phyloP scores from a whole-genome alignment of 2,888 invertebrate species.

The Lasioglossum calceatum region DNA sequence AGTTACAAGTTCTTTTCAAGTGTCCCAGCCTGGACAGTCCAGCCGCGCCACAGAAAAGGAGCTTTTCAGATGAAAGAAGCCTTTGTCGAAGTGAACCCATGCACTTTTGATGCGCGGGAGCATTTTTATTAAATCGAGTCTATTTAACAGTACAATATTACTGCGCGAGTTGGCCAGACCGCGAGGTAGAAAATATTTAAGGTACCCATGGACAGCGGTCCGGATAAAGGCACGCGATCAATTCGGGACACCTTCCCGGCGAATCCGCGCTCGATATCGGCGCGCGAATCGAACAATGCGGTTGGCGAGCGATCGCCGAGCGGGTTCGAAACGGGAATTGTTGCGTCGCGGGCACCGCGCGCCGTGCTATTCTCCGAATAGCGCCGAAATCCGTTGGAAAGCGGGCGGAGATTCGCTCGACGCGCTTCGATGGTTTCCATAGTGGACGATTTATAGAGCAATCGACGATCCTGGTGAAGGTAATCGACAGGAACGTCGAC shows the following conservation, averaged over 20 bases:
- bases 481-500: slow-evolving; percentile 67
- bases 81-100: neutral
- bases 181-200: neutral
- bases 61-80: neutral
- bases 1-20: neutral
- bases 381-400: neutral
- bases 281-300: slow-evolving; percentile 1
- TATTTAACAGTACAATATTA: neutral
- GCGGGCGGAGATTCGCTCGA: slow-evolving; percentile 27
- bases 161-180: neutral
- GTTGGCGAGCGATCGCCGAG: neutral
- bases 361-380: neutral
- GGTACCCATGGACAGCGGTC: neutral
- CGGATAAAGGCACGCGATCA: neutral
- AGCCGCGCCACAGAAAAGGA: neutral
- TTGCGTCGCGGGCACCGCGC: neutral
- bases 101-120: neutral
- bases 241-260: neutral
- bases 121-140: neutral
- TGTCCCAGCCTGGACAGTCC: neutral
- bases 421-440: slow-evolving; percentile 62
- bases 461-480: slow-evolving; percentile 61
- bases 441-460: slow-evolving; percentile 61
- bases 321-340: slow-evolving; percentile 1
- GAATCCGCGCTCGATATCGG: neutral